These are phyloP conservation scores for Leptopilina drosophilae DNA, from an alignment of 2,888 invertebrate genomes.

Conservation along the genomic window DNA sequence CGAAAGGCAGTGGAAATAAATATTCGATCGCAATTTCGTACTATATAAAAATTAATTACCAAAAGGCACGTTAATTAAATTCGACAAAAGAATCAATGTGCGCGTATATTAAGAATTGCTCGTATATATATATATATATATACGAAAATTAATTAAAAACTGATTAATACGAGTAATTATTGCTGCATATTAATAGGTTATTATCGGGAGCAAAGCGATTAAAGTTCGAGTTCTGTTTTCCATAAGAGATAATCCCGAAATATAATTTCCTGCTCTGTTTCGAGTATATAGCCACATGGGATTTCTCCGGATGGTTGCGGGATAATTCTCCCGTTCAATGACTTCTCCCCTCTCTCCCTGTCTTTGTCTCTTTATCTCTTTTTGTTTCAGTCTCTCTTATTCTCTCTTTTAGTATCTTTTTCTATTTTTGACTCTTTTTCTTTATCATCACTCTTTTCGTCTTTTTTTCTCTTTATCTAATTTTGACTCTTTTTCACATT, in stretches of 20 bases:
- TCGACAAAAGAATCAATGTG: too few relatives aligned
- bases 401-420: constrained; percentile 22
- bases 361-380: constrained; percentile 48
- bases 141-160: background rate
- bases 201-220: constrained; percentile 4
- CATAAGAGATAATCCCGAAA: constrained; percentile 27
- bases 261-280: constrained; percentile 32
- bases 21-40: too few relatives aligned
- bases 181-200: constrained; percentile 18
- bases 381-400: too few relatives aligned
- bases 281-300: constrained; percentile 24
- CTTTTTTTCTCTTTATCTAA: background rate
- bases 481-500: too few relatives aligned
- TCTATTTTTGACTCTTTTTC: constrained; percentile 39
- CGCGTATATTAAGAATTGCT: too few relatives aligned
- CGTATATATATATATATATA: too few relatives aligned
- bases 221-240: background rate
- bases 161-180: background rate
- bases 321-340: constrained; percentile 39
- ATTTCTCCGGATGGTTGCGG: constrained; percentile 10
- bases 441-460: constrained; percentile 43
- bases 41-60: too few relatives aligned
- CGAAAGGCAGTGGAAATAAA: too few relatives aligned
- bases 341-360: constrained; percentile 45
- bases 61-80: too few relatives aligned